Evolutionary conservation across 2,113 vertebrate genomes (phyloP).

Genomic region (Passer domesticus): DNA sequence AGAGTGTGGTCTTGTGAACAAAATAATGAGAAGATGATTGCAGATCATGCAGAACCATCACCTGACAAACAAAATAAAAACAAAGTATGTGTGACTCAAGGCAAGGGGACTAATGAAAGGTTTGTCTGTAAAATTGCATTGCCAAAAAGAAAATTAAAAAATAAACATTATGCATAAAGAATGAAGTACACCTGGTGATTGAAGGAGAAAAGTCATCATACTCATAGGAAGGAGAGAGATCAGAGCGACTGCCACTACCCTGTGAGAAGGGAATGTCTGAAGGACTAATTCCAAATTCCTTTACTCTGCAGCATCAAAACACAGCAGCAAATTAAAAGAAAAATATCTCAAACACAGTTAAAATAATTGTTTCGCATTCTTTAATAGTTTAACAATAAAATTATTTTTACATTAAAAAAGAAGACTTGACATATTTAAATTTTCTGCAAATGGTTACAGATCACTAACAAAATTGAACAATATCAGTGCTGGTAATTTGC

Average conservation of each 20-base stretch:
- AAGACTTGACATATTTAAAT: background rate
- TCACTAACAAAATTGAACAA: background rate
- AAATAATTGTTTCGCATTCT: slow-evolving; percentile 25
- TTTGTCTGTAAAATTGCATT: slow-evolving; percentile 27
- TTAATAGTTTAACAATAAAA: background rate
- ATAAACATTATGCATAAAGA: slow-evolving; percentile 64
- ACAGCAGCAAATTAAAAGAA: slow-evolving; percentile 71
- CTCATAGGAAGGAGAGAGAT: slow-evolving; percentile 93
- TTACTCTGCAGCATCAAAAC: slow-evolving; percentile 81
- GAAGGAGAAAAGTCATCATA: slow-evolving; percentile 83
- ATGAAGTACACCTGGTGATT: slow-evolving; percentile 78
- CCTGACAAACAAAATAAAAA: slow-evolving; percentile 68
- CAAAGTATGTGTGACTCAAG: slow-evolving; percentile 39
- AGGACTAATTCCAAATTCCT: slow-evolving; percentile 98
- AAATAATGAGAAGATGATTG: slow-evolving; percentile 52
- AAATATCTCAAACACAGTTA: slow-evolving; percentile 64
- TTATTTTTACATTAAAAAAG: slow-evolving; percentile 9
- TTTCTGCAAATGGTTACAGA: background rate
- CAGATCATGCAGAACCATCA: slow-evolving; percentile 69
- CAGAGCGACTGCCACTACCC: slow-evolving; percentile 85
- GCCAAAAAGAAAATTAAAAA: slow-evolving; percentile 53
- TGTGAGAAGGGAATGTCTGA: slow-evolving; percentile 97
- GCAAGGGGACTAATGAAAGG: slow-evolving; percentile 46
- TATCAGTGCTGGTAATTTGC: background rate
- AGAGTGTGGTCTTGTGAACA: slow-evolving; percentile 43